Conservation (phyloP, 1,140 invertebrate genomes). For the Pseudachorutes palmiensis region DNA sequence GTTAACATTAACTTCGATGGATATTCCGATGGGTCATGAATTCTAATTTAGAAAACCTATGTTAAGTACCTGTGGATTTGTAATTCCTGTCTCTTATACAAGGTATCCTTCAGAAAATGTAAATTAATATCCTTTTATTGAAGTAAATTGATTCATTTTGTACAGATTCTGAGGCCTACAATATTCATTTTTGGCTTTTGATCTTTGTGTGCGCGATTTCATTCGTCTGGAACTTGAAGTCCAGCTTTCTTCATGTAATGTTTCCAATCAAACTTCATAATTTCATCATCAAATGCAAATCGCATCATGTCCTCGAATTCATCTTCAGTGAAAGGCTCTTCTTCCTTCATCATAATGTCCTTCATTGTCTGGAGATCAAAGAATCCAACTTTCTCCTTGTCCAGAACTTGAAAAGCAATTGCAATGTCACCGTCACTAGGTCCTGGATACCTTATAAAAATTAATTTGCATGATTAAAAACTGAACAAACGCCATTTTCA, state of each 20-base stretch:
- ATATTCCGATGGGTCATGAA: neutral
- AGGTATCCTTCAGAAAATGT: no score
- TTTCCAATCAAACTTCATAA: slow-evolving; percentile 5
- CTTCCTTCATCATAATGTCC: slow-evolving; percentile 11
- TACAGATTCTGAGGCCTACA: no score
- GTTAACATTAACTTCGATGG: neutral
- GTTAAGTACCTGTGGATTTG: no score
- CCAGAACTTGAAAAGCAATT: slow-evolving; percentile 13
- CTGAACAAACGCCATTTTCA: neutral
- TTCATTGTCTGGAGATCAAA: slow-evolving; percentile 7
- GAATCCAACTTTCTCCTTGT: slow-evolving; percentile 10
- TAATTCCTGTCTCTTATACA: no score
- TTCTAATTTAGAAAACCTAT: neutral
- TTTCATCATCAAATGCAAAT: neutral
- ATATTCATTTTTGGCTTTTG: no score
- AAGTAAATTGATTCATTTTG: no score
- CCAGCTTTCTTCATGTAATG: neutral
- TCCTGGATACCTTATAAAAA: slow-evolving; percentile 13
- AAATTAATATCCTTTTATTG: no score
- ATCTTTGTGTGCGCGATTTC: no score
- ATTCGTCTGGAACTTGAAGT: slow-evolving; percentile 1
- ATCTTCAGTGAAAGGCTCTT: slow-evolving; percentile 7
- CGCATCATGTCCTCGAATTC: slow-evolving; percentile 19
- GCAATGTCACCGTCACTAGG: neutral
- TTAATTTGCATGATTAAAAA: neutral